A percentile compares a stretch with the other conserved stretches of the same genome.
Conservation (phyloP, 2,797 vertebrate genomes). For the Agapornis canus region DNA sequence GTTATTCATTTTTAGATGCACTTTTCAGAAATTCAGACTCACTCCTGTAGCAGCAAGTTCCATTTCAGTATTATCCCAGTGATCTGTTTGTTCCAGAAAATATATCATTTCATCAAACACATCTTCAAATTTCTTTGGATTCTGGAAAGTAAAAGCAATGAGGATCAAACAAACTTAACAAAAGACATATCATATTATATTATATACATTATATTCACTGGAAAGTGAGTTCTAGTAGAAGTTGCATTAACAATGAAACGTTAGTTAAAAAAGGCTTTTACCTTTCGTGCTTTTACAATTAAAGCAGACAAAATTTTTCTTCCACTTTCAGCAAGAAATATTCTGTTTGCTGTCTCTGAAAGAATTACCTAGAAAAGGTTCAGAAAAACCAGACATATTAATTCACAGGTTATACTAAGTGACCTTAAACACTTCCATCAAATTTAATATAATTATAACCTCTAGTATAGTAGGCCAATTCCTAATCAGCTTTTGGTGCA, state of each 20-base stretch:
- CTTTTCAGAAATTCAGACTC: constrained; percentile 42
- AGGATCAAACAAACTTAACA: not conserved
- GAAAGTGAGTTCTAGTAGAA: not conserved
- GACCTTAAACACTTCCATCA: not conserved
- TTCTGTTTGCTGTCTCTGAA: constrained; percentile 86
- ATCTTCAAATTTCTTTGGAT: constrained; percentile 93
- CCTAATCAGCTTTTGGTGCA: not conserved
- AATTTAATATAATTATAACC: not conserved
- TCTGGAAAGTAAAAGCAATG: constrained; percentile 76
- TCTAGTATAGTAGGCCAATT: not conserved
- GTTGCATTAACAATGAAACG: not conserved
- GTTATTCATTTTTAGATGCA: not conserved
- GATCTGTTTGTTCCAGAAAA: constrained; percentile 90
- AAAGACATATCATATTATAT: not conserved
- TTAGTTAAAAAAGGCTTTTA: constrained; percentile 57
- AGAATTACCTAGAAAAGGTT: constrained; percentile 85
- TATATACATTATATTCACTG: not conserved
- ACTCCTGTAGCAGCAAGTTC: constrained; percentile 93
- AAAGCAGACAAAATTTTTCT: constrained; percentile 93
- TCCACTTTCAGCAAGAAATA: constrained; percentile 91
- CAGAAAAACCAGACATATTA: not conserved
- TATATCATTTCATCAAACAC: constrained; percentile 94
- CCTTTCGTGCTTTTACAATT: constrained; percentile 91
- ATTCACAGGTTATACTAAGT: not conserved
- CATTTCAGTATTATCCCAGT: constrained; percentile 91